Conservation (phyloP, 1,140 invertebrate species). For the Eumeta japonica region DNA sequence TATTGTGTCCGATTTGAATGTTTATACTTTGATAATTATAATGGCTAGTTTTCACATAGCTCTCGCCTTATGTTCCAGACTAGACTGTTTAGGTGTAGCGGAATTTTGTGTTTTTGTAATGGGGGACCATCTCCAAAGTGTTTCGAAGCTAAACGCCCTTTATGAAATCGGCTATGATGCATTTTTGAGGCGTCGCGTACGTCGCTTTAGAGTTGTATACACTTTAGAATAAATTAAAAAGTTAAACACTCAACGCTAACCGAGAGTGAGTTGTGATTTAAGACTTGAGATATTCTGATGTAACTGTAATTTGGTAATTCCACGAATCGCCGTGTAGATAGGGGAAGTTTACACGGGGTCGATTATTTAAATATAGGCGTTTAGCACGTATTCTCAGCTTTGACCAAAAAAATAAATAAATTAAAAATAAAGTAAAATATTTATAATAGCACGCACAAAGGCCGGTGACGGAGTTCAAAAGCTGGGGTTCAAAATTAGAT, state of each 20-base stretch:
- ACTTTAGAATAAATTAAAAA: conserved; percentile 32
- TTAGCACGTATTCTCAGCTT: conserved; percentile 42
- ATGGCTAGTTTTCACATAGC: conserved; percentile 36
- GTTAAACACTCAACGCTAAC: conserved; percentile 14
- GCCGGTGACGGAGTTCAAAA: conserved; percentile 1
- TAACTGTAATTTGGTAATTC: conserved; percentile 22
- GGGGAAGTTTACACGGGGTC: conserved; percentile 52
- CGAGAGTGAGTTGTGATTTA: conserved; percentile 45
- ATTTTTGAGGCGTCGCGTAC: conserved; percentile 18
- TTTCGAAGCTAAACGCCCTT: conserved; percentile 39
- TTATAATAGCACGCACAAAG: conserved; percentile 18
- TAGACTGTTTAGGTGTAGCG: conserved; percentile 26
- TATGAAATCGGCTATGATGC: conserved; percentile 23
- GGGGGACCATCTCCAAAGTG: conserved; percentile 52
- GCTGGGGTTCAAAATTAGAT: conserved; percentile 12
- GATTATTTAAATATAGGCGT: conserved; percentile 29
- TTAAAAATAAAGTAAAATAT: conserved; percentile 33
- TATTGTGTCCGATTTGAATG: too few species aligned
- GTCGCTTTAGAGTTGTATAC: conserved; percentile 28
- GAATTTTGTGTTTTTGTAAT: conserved; percentile 35
- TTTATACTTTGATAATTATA: conserved; percentile 36
- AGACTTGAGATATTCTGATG: conserved; percentile 22
- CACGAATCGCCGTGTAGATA: conserved; percentile 36
- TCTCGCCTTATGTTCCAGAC: conserved; percentile 26
- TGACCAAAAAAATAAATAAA: conserved; percentile 30